These are phyloP conservation scores for Scomber colias DNA, from an alignment of 2,113 vertebrate genomes.

Conservation along the genomic window DNA sequence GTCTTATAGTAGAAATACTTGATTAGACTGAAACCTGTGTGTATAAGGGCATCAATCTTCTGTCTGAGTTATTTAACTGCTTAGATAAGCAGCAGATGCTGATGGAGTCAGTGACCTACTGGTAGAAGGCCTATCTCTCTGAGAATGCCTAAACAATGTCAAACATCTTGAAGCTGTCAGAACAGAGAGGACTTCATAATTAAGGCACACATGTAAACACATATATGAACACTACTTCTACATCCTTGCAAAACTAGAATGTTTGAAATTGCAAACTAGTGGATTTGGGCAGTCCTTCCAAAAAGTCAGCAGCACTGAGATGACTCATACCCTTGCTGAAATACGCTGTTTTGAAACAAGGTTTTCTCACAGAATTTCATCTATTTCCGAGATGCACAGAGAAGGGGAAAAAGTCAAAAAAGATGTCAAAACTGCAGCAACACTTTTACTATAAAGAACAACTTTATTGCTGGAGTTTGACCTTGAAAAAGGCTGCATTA, in stretches of 20 bases:
- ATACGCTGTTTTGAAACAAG: background rate
- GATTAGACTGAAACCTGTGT: conserved; percentile 23
- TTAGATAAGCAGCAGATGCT: conserved; percentile 49
- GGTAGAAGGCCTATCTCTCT: conserved; percentile 57
- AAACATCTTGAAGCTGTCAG: conserved; percentile 58
- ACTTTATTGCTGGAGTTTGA: no score
- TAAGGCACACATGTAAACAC: conserved; percentile 4
- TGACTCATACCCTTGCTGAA: conserved; percentile 20
- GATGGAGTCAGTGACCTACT: conserved; percentile 75
- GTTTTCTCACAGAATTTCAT: no score
- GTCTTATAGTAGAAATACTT: background rate
- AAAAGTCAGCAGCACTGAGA: background rate
- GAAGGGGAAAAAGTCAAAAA: no score
- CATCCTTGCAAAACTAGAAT: conserved; percentile 8
- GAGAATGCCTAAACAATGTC: conserved; percentile 80
- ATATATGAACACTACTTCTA: background rate
- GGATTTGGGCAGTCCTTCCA: background rate
- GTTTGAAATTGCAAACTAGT: conserved; percentile 60
- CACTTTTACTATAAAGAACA: no score
- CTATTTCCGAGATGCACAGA: no score
- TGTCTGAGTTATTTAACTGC: conserved; percentile 55
- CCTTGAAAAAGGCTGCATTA: background rate
- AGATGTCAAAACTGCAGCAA: no score
- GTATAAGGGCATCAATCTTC: conserved; percentile 14
- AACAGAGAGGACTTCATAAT: conserved; percentile 33